Base-by-base conservation (phyloP, 2,888 invertebrate genomes). In the Drosophila pseudotalamancana region DNA sequence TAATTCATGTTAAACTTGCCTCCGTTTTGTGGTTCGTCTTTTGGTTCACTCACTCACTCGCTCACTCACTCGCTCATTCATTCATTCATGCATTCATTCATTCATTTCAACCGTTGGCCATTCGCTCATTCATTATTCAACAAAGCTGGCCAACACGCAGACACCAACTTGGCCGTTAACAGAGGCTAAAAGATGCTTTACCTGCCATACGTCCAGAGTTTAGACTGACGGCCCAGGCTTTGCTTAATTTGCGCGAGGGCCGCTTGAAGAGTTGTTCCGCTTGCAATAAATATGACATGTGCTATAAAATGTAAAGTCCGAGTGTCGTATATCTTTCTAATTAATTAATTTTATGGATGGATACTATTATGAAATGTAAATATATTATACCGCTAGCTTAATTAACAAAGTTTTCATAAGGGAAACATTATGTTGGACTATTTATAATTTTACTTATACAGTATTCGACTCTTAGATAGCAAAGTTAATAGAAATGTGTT, bases 1-100 rank as follows among this genome's bases (percentile, higher is more conserved):
- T 83, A 83, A 86, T 83, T 83, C 83, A 83, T 83, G 80, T 86
- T 83, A 87, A 87, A 83, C 86, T 80, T 83, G 50, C 55, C 72
- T 62, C 51, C 56, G 39, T 63, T 59, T 66, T 23, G 53, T 27
- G 32, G 43, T n/a, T 14, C 14, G 45, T 37, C 48, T 60, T 25
- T n/a, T 19, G n/a, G n/a, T 40, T 42, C 11, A 14, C 16, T 42
- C 40, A 25, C 34, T 18, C 21, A 43, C 19, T 43, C 6, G 14
- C 25, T 37, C 35, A 29, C 32, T 64, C 42, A 54, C 46, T 62
- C 76, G 66, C 50, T 78, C 68, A 62, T 14, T 27, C 29, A 56
- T 66, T 61, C 48, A 55, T 53, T 65, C 79, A 71, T 48, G 74
- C 71, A 66, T 23, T 35, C 39, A 60, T 61, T 34, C 55, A 55